phyloP scores from a whole-genome alignment of 1,140 invertebrate genomes.

The Polypedilum vanderplanki region DNA sequence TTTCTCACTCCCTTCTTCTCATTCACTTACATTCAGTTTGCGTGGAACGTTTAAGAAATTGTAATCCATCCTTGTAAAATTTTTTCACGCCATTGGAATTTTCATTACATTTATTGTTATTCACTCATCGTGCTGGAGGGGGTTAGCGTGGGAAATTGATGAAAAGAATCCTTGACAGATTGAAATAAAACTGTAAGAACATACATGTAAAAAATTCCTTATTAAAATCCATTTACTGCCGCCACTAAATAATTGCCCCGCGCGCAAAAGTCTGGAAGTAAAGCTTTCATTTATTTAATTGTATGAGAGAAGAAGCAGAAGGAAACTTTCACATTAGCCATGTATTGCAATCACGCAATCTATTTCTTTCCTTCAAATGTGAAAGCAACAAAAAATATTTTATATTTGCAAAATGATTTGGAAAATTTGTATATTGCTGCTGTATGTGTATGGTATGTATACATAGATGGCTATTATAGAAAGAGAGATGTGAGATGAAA shows the following conservation, averaged over 20 bases:
- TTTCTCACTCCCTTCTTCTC: too few relatives aligned
- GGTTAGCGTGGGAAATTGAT: too few relatives aligned
- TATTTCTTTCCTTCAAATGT: not conserved
- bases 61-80: slow-evolving; percentile 15
- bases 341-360: slow-evolving; percentile 5
- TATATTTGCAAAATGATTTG: not conserved
- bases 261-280: not conserved
- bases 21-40: not conserved
- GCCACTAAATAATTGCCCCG: not conserved
- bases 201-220: not conserved
- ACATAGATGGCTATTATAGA: too few relatives aligned
- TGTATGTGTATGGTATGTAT: not conserved
- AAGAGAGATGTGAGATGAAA: too few relatives aligned
- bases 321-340: not conserved
- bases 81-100: slow-evolving; percentile 5
- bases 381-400: not conserved
- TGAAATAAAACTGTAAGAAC: too few relatives aligned
- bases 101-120: not conserved
- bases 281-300: slow-evolving; percentile 20
- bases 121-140: too few relatives aligned
- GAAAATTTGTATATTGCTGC: not conserved
- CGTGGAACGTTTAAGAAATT: not conserved
- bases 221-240: not conserved
- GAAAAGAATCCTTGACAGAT: not conserved
- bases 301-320: not conserved